Evolutionary conservation across 2,113 vertebrate genomes (phyloP), one percentile per base, ranked within the genome.

Genomic region (Alexandromys fortis): DNA sequence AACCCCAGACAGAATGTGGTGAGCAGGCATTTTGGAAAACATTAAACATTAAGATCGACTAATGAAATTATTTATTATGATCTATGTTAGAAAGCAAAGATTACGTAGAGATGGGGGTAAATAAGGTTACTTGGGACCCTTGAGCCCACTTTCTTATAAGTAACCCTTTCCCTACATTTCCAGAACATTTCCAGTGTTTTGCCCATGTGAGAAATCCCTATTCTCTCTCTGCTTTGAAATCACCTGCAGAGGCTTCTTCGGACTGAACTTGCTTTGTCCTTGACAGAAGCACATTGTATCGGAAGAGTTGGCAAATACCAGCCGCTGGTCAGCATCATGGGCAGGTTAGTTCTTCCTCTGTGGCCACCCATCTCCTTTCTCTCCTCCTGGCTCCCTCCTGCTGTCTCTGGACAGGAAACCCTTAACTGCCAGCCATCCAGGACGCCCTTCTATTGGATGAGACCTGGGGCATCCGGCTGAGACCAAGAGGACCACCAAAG

Each of bases 181-280:
- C 14, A 28, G 67, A 79, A 65, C 38, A 76, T 70, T 85, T 65
- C 79, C 70, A 96, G 61, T 75, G 24, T 5, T 17, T 92, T 79
- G 55, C 85, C 79, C 42, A 55, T 5, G 21, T 61, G 63, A 91
- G 86, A 38, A 90, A 38, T 7, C 38, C 47, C 0, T 68, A 19
- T 45, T 83, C 19, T 68, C 85, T 76, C 58, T 90, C 83, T 82
- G 38, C 47, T 93, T 94, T 90, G 38, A 93, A 94, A 94, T 81
- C 6, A 9, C 42, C 73, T 88, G 16, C 45, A 65, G 61, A 63
- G 76, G 26, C 47, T 89, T 94, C 61, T 95, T 70, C 33, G 82
- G 70, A 65, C 28, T 52, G 26, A 6, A 52, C 13, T 93, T 93
- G 73, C 85, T 94, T 96, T 95, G 88, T 79, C 94, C 92, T 96